Base-by-base conservation (phyloP, 2,888 invertebrate species). In the Calameuta pallipes region DNA sequence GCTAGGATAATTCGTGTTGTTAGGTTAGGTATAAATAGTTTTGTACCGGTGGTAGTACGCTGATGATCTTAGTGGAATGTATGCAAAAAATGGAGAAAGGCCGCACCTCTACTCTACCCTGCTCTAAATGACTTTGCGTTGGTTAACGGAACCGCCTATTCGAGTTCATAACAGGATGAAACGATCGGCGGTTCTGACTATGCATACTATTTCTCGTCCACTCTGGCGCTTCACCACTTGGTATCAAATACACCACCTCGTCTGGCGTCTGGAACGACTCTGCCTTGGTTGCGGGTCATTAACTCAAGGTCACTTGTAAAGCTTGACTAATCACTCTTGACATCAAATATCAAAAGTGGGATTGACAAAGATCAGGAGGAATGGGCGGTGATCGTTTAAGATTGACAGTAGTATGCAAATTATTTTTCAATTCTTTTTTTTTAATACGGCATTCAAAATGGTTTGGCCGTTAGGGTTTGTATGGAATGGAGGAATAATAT, bases 81-180 rank as follows among this genome's bases (percentile, higher is more conserved):
- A 36, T 30, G 74, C 74, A 36, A 33, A 74, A 74, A 74, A 37
- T 30, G 74, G 74, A 71, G 74, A 74, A 74, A 34, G 74, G 74
- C 74, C 74, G 74, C 74, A 30, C 74, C 74, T 37, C n/a, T 30
- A 13, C 74, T 34, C 23, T 74, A 36, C 74, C 34, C 36, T 37
- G 34, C 30, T 34, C 74, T n/a, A 37, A 74, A 74, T 74, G 35
- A 74, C 74, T 74, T n/a, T 33, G 74, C 30, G 34, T 36, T 36
- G 74, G 74, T 36, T 74, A 74, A 74, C 74, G 74, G 74, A 74
- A 74, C 74, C 37, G 74, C 34, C 36, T 36, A 30, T 74, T 36
- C 74, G 74, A n/a, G 37, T 36, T 35, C 74, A 30, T 36, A 74
- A 74, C 71, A 71, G 71, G 71, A 71, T 33, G 31, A 71, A 71